Percentiles rank a stretch among this genome's conserved stretches.
These are phyloP conservation scores for Psylliodes chrysocephalus DNA, from an alignment of 2,888 invertebrate genomes.

Conservation along the genomic window DNA sequence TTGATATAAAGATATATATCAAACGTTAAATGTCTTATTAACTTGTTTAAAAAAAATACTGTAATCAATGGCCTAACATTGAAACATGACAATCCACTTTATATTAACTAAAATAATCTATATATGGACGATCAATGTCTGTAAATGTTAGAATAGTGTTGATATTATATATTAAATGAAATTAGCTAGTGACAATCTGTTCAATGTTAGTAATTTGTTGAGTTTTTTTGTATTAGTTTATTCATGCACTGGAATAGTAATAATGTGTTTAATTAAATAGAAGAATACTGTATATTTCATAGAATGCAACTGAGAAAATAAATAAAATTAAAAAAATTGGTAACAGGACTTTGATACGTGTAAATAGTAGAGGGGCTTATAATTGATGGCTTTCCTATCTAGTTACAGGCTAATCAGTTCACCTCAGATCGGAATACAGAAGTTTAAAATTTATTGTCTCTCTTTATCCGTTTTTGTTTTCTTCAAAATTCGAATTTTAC, in stretches of 20 bases:
- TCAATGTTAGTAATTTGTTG: conserved; percentile 43
- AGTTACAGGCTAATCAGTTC: too few relatives aligned
- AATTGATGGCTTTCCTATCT: too few relatives aligned
- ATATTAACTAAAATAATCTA: conserved; percentile 37
- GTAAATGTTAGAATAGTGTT: conserved; percentile 53
- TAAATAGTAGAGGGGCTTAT: too few relatives aligned
- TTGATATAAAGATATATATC: conserved; percentile 24
- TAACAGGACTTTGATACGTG: too few relatives aligned
- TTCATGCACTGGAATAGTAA: conserved; percentile 6
- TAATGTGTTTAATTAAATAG: background rate
- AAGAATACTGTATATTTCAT: too few relatives aligned
- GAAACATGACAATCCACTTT: conserved; percentile 63
- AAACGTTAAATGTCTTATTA: conserved; percentile 50
- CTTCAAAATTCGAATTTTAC: too few relatives aligned
- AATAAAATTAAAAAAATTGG: too few relatives aligned
- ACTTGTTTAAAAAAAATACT: conserved; percentile 50
- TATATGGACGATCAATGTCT: conserved; percentile 50
- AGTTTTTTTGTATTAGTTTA: background rate
- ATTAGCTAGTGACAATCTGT: conserved; percentile 63
- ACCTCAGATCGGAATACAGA: too few relatives aligned
- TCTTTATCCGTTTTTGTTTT: too few relatives aligned
- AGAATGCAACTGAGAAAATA: too few relatives aligned
- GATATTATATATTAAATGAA: conserved; percentile 54
- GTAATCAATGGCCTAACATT: conserved; percentile 63
- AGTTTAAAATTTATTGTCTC: too few relatives aligned